Evolutionary conservation across 1,140 invertebrate species (phyloP).

Genomic region (Brachionus angularis): DNA sequence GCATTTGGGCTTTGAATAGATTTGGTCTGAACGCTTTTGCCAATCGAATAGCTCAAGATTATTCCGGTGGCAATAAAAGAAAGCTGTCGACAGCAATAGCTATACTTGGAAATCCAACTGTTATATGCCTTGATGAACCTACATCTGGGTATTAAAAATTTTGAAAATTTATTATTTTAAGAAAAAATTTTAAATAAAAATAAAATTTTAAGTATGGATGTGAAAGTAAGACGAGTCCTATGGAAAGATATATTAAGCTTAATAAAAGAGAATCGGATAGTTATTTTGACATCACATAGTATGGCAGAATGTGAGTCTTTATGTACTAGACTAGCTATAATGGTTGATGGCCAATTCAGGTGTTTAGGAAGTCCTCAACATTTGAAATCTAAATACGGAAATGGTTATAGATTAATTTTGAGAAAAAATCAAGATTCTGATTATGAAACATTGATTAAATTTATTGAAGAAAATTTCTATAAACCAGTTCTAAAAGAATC

Average conservation of each 20-base stretch:
- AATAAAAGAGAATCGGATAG: conserved; percentile 11
- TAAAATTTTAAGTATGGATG: too few species aligned
- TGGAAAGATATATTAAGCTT: conserved; percentile 55
- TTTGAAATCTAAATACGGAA: conserved; percentile 57
- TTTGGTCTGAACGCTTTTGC: conserved; percentile 46
- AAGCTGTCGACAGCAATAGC: conserved; percentile 60
- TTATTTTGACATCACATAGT: conserved; percentile 47
- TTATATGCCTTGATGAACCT: conserved; percentile 48
- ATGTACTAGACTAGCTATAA: conserved; percentile 59
- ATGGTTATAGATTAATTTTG: conserved; percentile 59
- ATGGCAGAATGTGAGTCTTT: conserved; percentile 63
- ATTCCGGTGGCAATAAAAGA: conserved; percentile 64
- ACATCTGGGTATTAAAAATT: conserved; percentile 62
- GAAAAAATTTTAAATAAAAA: too few species aligned
- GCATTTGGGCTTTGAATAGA: conserved; percentile 12
- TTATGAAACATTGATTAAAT: conserved; percentile 48
- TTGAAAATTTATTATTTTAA: too few species aligned
- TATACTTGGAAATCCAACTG: conserved; percentile 55
- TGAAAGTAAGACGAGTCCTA: conserved; percentile 53
- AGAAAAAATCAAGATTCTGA: neutral
- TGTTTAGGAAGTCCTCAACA: conserved; percentile 60
- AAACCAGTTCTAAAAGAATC: conserved; percentile 63
- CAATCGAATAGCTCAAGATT: conserved; percentile 58
- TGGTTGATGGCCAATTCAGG: conserved; percentile 61
- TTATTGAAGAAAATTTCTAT: conserved; percentile 50